A percentile compares a stretch with the other conserved stretches of the same genome.
Conservation (phyloP, 2,888 invertebrate genomes). For the Odontothrips loti region DNA sequence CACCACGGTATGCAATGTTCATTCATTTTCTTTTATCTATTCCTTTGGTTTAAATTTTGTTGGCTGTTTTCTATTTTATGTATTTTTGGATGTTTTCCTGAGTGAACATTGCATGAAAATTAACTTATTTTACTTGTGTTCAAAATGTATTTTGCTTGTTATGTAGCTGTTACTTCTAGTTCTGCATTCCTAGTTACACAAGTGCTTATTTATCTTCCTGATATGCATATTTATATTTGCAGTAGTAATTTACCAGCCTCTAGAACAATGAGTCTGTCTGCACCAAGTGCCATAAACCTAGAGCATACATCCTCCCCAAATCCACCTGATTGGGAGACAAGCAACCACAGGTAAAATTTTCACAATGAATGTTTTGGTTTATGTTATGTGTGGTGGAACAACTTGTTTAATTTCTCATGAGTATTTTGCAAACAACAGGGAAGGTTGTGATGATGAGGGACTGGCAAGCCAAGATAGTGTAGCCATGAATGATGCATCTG, state of each 20-base stretch:
- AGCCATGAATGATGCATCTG: slow-evolving; percentile 37
- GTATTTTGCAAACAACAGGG: slow-evolving; percentile 10
- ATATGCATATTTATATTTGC: slow-evolving; percentile 39
- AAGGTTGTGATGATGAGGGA: slow-evolving; percentile 33
- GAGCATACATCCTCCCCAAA: slow-evolving; percentile 49
- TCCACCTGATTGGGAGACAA: slow-evolving; percentile 2
- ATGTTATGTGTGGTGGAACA: too few species aligned
- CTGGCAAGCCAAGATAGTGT: slow-evolving; percentile 50
- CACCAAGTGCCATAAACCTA: slow-evolving; percentile 79
- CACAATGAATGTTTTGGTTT: not conserved
- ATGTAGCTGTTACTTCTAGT: slow-evolving; percentile 44
- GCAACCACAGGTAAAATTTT: not conserved
- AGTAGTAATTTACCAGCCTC: slow-evolving; percentile 66
- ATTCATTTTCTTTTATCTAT: not conserved
- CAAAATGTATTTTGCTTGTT: not conserved
- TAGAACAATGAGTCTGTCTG: slow-evolving; percentile 74
- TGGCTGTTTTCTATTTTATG: not conserved
- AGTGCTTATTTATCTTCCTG: not conserved
- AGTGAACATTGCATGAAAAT: slow-evolving; percentile 27
- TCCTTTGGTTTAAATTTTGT: not conserved
- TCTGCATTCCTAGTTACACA: slow-evolving; percentile 45
- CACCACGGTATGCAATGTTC: slow-evolving; percentile 22
- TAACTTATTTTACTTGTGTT: slow-evolving; percentile 26
- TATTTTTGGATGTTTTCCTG: not conserved
- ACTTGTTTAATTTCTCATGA: not conserved